A percentile compares a stretch with the other conserved stretches of the same genome.
These are phyloP conservation scores for Brassicogethes aeneus DNA, from an alignment of 2,888 invertebrate species.

Conservation along the genomic window DNA sequence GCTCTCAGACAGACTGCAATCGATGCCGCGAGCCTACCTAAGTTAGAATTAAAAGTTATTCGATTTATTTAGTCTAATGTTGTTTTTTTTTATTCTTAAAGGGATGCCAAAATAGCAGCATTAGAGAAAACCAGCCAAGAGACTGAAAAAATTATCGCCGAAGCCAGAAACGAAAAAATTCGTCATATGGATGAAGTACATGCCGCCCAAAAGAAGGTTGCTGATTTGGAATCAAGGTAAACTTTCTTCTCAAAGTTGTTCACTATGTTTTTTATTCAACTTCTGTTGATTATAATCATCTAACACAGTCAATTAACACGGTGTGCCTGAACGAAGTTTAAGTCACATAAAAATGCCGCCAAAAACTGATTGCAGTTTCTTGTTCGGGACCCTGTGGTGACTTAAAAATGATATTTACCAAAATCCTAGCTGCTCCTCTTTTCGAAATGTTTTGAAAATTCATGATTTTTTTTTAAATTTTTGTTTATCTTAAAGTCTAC, in stretches of 20 bases:
- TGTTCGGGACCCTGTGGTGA: too few relatives aligned
- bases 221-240: slow-evolving; percentile 76
- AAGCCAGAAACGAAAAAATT: slow-evolving; percentile 77
- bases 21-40: slow-evolving; percentile 68
- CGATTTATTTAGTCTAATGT: slow-evolving; percentile 1
- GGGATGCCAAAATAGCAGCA: slow-evolving; percentile 78
- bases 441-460: too few relatives aligned
- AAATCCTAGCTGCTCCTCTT: too few relatives aligned
- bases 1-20: slow-evolving; percentile 72
- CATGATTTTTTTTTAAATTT: too few relatives aligned
- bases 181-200: slow-evolving; percentile 85
- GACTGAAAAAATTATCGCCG: slow-evolving; percentile 75
- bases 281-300: too few relatives aligned
- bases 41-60: slow-evolving; percentile 40
- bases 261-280: too few relatives aligned
- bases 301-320: too few relatives aligned
- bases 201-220: slow-evolving; percentile 74
- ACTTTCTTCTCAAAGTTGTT: slow-evolving; percentile 13
- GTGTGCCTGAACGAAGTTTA: too few relatives aligned
- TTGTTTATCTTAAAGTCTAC: too few relatives aligned
- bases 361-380: too few relatives aligned
- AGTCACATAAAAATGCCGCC: too few relatives aligned
- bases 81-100: slow-evolving; percentile 26
- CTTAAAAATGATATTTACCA: too few relatives aligned
- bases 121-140: slow-evolving; percentile 76